phyloP scores from a whole-genome alignment of 2,888 invertebrate species.

The Heliconius hortense region DNA sequence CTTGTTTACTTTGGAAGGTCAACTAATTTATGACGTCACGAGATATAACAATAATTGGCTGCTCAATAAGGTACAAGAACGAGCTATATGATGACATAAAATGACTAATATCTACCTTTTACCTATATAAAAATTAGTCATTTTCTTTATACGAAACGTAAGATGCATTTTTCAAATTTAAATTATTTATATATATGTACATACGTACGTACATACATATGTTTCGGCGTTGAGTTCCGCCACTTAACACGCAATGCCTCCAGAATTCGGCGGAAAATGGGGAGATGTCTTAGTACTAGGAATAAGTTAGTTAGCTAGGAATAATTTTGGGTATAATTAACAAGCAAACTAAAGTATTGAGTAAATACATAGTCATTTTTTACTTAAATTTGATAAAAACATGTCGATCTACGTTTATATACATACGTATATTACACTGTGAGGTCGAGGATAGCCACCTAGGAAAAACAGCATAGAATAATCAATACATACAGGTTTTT shows the following conservation, averaged over 20 bases:
- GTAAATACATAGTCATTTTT: background rate
- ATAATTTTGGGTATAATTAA: too few species aligned
- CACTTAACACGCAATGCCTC: too few species aligned
- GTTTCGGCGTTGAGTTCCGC: too few species aligned
- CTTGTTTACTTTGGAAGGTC: slow-evolving; percentile 37
- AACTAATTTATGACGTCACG: slow-evolving; percentile 32
- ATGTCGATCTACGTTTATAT: background rate
- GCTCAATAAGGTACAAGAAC: background rate
- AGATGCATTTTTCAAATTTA: too few species aligned
- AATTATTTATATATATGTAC: too few species aligned
- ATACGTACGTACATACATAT: too few species aligned
- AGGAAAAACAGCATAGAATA: slow-evolving; percentile 15
- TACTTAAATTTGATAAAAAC: background rate
- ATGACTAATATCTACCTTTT: background rate
- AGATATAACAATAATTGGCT: slow-evolving; percentile 25
- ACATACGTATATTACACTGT: slow-evolving; percentile 1
- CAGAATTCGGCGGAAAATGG: too few species aligned
- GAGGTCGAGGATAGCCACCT: slow-evolving; percentile 13
- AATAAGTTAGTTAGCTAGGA: too few species aligned
- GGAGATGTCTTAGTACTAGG: too few species aligned
- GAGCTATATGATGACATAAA: background rate
- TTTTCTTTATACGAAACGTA: background rate
- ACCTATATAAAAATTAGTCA: background rate
- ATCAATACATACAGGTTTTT: slow-evolving; percentile 6
- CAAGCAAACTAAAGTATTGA: too few species aligned